Conservation (phyloP, 2,888 invertebrate species). For the Acleris cristana region DNA sequence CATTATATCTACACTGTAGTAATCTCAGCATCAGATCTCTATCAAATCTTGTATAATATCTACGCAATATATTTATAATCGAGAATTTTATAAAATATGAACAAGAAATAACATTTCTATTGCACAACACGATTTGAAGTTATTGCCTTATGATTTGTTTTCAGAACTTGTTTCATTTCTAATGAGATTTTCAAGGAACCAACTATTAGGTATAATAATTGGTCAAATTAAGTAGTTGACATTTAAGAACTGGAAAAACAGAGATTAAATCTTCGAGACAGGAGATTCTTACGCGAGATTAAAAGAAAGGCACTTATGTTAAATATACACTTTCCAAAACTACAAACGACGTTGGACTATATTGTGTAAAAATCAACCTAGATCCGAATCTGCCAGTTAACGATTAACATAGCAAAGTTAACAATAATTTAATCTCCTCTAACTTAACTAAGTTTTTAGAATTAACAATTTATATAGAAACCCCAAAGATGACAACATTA, state of each 20-base stretch:
- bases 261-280: conserved; percentile 39
- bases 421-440: conserved; percentile 83
- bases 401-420: conserved; percentile 81
- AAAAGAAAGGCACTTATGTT: conserved; percentile 63
- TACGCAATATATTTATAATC: conserved; percentile 51
- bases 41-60: conserved; percentile 58
- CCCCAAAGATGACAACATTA: conserved; percentile 75
- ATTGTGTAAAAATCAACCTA: conserved; percentile 46
- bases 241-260: conserved; percentile 11
- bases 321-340: conserved; percentile 52
- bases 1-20: conserved; percentile 62
- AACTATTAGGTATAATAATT: neutral
- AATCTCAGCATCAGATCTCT: conserved; percentile 83
- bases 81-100: conserved; percentile 68
- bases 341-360: conserved; percentile 34
- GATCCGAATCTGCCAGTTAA: conserved; percentile 53
- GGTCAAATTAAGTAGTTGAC: neutral
- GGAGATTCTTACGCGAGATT: conserved; percentile 77
- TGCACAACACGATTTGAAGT: conserved; percentile 67
- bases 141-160: conserved; percentile 24
- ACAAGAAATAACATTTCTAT: conserved; percentile 78
- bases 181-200: conserved; percentile 14
- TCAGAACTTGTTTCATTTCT: neutral
- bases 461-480: conserved; percentile 77
- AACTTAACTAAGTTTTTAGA: conserved; percentile 73